phyloP scores from a whole-genome alignment of 2,113 vertebrate species.

The Plectropomus leopardus region DNA sequence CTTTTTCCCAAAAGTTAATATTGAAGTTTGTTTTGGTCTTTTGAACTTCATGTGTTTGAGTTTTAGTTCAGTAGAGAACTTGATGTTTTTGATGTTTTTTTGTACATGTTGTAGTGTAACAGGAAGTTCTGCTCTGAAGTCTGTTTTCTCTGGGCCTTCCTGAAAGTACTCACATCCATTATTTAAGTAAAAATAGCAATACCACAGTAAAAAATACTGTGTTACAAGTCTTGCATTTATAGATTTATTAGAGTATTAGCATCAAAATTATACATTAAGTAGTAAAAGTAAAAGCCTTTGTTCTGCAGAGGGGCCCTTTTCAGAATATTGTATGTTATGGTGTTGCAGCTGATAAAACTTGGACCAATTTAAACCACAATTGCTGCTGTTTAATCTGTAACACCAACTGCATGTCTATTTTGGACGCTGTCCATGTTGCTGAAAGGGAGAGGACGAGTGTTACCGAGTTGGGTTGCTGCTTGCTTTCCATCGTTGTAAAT shows the following conservation, averaged over 20 bases:
- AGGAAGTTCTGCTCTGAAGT: neutral
- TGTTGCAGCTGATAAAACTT: too few species aligned
- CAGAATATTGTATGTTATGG: too few species aligned
- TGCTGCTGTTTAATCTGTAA: too few species aligned
- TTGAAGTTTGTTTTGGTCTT: constrained; percentile 35
- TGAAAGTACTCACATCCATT: neutral
- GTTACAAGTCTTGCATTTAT: neutral
- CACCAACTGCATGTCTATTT: too few species aligned
- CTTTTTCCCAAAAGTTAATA: constrained; percentile 45
- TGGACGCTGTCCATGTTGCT: too few species aligned
- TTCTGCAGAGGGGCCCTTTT: too few species aligned
- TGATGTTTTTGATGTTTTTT: neutral
- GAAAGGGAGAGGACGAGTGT: too few species aligned
- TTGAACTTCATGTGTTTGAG: constrained; percentile 13
- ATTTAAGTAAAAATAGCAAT: neutral
- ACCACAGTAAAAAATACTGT: neutral
- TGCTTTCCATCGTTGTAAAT: too few species aligned
- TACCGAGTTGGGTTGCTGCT: too few species aligned
- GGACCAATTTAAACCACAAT: too few species aligned
- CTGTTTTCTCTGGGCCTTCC: neutral
- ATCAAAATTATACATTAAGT: too few species aligned
- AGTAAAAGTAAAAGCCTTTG: too few species aligned
- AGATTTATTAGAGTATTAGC: neutral
- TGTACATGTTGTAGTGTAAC: neutral
- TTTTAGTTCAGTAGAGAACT: constrained; percentile 9